Conservation (phyloP, 2,888 invertebrate species). For the Andrena fulva region DNA sequence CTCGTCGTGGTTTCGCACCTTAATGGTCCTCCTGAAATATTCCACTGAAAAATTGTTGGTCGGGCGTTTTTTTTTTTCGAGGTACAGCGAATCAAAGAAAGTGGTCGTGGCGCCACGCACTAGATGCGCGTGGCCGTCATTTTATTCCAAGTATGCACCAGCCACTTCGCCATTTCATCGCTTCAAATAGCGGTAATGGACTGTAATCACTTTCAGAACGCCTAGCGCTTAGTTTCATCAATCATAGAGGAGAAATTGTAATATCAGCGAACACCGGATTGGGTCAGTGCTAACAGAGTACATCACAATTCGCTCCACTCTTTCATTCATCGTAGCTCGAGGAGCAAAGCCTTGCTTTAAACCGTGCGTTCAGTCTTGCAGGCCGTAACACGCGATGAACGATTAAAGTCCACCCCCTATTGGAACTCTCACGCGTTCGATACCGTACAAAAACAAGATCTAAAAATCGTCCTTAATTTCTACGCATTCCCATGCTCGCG, state of each 20-base stretch:
- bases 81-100: constrained; percentile 2
- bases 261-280: constrained; percentile 1
- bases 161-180: neutral
- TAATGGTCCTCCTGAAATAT: too few species aligned
- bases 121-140: neutral
- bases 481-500: too few species aligned
- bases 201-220: neutral
- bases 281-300: neutral
- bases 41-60: neutral
- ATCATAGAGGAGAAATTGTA: constrained; percentile 6
- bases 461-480: too few species aligned
- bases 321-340: too few species aligned
- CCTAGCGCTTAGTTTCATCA: neutral
- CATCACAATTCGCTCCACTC: neutral
- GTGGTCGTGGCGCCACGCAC: neutral
- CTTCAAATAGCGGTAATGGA: neutral
- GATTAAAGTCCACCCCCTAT: too few species aligned
- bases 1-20: too few species aligned
- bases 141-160: neutral
- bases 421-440: too few species aligned
- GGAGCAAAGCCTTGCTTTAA: too few species aligned
- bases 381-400: too few species aligned
- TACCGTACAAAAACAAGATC: too few species aligned
- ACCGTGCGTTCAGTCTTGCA: too few species aligned
- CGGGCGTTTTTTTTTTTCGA: neutral